Percentiles rank a stretch among this genome's conserved stretches.
phyloP scores from a whole-genome alignment of 1,140 invertebrate genomes.

The Drosophila pallidifrons region DNA sequence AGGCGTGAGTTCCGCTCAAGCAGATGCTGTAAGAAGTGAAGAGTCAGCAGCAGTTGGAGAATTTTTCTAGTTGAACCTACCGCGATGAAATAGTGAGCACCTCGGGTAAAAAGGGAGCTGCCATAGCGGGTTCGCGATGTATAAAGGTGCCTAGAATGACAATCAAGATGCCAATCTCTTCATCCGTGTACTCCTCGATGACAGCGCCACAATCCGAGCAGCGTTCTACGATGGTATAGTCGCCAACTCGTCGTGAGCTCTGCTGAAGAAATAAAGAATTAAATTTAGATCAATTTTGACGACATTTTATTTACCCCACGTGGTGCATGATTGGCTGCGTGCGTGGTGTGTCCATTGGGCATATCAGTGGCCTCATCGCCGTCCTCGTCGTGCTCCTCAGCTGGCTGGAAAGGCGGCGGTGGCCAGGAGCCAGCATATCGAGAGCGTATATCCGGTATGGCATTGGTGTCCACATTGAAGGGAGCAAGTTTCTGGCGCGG shows the following conservation, averaged over 20 bases:
- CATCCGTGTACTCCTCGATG: slow-evolving; percentile 98
- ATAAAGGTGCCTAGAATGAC: slow-evolving; percentile 98
- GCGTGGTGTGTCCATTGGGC: slow-evolving; percentile 61
- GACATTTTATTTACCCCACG: slow-evolving; percentile 58
- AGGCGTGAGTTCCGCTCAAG: slow-evolving; percentile 92
- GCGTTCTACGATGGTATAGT: slow-evolving; percentile 90
- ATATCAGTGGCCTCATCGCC: slow-evolving; percentile 59
- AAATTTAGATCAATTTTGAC: not conserved
- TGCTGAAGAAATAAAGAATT: slow-evolving; percentile 65
- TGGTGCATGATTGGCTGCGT: slow-evolving; percentile 44
- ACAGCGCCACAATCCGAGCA: slow-evolving; percentile 92
- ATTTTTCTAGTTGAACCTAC: slow-evolving; percentile 85
- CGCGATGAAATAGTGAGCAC: slow-evolving; percentile 95
- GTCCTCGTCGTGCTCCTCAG: slow-evolving; percentile 73
- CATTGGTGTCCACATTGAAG: slow-evolving; percentile 85
- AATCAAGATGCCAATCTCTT: slow-evolving; percentile 97
- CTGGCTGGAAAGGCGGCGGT: slow-evolving; percentile 72
- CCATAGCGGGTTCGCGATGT: slow-evolving; percentile 96
- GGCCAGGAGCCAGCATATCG: slow-evolving; percentile 83
- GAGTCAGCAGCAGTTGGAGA: not conserved
- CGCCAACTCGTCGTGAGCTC: slow-evolving; percentile 89
- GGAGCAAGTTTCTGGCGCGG: slow-evolving; percentile 85
- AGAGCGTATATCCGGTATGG: slow-evolving; percentile 84
- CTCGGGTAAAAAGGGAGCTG: slow-evolving; percentile 96
- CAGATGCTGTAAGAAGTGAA: slow-evolving; percentile 87